phyloP scores from a whole-genome alignment of 2,888 invertebrate genomes.

The Metallyticus violacea region DNA sequence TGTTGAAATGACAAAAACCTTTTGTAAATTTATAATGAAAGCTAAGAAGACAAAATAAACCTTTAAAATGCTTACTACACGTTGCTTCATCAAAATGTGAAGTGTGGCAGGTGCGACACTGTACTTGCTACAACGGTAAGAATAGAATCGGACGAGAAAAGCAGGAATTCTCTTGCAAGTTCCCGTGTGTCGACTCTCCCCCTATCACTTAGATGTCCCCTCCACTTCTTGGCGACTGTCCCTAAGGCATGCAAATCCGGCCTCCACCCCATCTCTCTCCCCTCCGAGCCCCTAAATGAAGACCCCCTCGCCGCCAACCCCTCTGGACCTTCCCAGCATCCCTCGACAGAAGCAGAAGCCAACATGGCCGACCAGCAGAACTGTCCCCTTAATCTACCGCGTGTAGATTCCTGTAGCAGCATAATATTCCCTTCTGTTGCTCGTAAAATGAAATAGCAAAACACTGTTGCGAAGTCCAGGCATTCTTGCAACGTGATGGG shows the following conservation, averaged over 20 bases:
- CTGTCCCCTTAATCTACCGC: neutral
- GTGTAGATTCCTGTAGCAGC: neutral
- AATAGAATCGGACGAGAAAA: neutral
- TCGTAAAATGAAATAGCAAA: too few species aligned
- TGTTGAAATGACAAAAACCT: too few species aligned
- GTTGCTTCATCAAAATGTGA: too few species aligned
- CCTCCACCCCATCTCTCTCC: neutral
- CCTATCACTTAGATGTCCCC: constrained; percentile 3
- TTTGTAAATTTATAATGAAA: too few species aligned
- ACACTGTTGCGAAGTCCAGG: too few species aligned
- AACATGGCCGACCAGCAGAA: neutral
- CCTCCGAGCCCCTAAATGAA: neutral
- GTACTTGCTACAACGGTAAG: neutral
- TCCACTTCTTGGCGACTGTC: constrained; percentile 14
- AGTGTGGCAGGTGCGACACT: neutral
- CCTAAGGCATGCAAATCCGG: constrained; percentile 15
- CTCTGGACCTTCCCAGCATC: neutral
- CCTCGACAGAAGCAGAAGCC: neutral
- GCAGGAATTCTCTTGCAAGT: neutral
- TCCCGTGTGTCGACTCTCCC: neutral
- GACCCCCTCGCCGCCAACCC: neutral
- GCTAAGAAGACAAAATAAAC: too few species aligned
- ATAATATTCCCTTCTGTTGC: neutral
- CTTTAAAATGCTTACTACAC: too few species aligned
- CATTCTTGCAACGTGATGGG: too few species aligned